Base-by-base conservation (phyloP, 2,888 invertebrate genomes). In the Minunthozetes semirufus region DNA sequence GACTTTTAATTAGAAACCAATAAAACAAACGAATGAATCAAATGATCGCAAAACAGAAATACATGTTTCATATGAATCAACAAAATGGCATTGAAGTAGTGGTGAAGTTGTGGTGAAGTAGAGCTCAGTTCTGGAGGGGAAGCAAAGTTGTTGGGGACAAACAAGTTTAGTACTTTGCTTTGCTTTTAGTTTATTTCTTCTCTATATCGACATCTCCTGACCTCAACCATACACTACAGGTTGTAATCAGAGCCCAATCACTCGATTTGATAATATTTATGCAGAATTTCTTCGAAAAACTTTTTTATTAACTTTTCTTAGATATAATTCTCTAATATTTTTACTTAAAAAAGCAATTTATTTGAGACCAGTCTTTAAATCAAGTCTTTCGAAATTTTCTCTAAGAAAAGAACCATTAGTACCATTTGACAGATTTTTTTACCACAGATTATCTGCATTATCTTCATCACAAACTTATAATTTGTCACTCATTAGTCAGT, bases 31-130 rank as follows among this genome's bases (percentile, higher is more conserved):
- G 5, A 53, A 6, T 6, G 53, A 53, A 53, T n/a, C 53, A 59
- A 59, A 59, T 17, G 22, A 22, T 59, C 5, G 22, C 8, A 22
- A 5, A 11, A 6, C 9, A 22, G 59, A 9, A 22, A 59, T 22
- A 9, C 27, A 5, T 22, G 59, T 22, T 17, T 59, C 9, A 27
- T 22, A 25, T 4, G 59, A 13, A 56, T 56, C 56, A 29, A 63
- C 63, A 63, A 63, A 63, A 63, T 63, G 63, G 63, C 63, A 63
- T 63, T 63, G 63, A 63, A 63, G 63, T 63, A 17, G 33, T 33
- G 9, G 29, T 63, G 25, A 27, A 63, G 63, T 29, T 22, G 5
- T 56, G 22, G 19, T 48, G 48, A 48, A 48, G 48, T 48, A 63
- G 25, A 33, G 29, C 29, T 63, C 17, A 63, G 63, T 6, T 63